Base-by-base conservation (phyloP, 2,797 vertebrate species). In the Mus caroli region DNA sequence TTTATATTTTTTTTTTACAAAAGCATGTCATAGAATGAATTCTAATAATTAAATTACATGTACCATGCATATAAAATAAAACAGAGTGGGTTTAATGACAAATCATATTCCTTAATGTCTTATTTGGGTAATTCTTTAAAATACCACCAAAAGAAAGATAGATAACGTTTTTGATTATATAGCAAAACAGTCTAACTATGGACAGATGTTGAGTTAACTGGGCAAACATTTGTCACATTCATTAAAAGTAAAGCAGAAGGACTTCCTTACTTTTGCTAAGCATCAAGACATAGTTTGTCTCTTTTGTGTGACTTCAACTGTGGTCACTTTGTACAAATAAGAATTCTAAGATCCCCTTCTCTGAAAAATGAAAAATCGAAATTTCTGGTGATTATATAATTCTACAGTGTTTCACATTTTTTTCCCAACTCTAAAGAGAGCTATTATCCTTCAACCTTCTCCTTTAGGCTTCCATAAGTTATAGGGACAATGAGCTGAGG, bases 31-130 rank as follows among this genome's bases (percentile, higher is more conserved):
- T 88, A 56, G 79, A 24, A 73, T 19, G 71, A 52, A 52, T 64
- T 75, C 43, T 78, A 89, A 96, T 76, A 54, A 43, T 89, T 2
- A 91, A 71, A 86, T 60, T 67, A 0, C 90, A 79, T 73, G 52
- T 17, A 77, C 24, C 77, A 3, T 84, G 13, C 4, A 94, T 71
- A 71, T 71, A 20, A 37, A 82, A 43, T 76, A 69, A 67, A 40
- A 62, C 90, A 15, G 12, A 77, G 73, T 84, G 34, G 60, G 64
- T 78, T 88, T 69, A 62, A 52, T 58, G 71, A 26, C 69, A 69
- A 94, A 79, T 58, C 2, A 87, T 0, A 34, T 91, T 80, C 0
- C 43, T 88, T 60, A 88, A 82, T 34, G 40, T 17, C n/a, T 37
- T 95, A 95, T 40, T 40, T 82, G 10, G 28, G 6, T 34, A 52